Evolutionary conservation across 2,797 vertebrate genomes (phyloP), one percentile per base, ranked within the genome.

Genomic region (Phoeniculus purpureus): DNA sequence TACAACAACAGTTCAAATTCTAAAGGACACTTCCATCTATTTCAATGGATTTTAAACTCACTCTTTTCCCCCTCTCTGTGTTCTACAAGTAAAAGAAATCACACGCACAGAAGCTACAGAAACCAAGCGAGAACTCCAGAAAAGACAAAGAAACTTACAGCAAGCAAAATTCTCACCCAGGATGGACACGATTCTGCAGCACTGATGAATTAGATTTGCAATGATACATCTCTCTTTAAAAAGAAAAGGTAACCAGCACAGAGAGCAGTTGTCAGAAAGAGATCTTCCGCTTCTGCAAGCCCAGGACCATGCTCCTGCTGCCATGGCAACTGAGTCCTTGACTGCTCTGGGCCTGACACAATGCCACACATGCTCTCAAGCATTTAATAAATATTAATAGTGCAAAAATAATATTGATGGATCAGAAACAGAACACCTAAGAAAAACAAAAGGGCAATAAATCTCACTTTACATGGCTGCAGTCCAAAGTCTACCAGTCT

Each of bases 321-420:
- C 92, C 89, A 96, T 94, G 93, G 95, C 95, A 95, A 96, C 92
- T 0, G n/a, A 93, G 89, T 89, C 77, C 82, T 80, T 74, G 74
- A 34, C 67, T 88, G 87, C 91, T 93, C 87, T 3, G 27, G 80
- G 54, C 87, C 94, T 93, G 94, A 91, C 94, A 83, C 32, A 27
- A 58, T 77, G 91, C 91, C 95, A 94, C 94, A 94, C 91, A 92
- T 86, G 68, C 94, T 95, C 91, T 65, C 65, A 75, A 87, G 78
- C 68, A 62, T 80, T 89, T 92, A 94, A 95, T 82, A 93, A 95
- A 89, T 93, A 95, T 51, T 95, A 95, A 92, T 89, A 94, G 75
- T n/a, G 23, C 31, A 92, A 68, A 94, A 86, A 87, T 83, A 95
- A 94, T 89, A 92, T 7, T 54, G 27, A 89, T 51, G 6, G 65